Conservation (phyloP, 2,113 vertebrate genomes). For the Empidonax alnorum region DNA sequence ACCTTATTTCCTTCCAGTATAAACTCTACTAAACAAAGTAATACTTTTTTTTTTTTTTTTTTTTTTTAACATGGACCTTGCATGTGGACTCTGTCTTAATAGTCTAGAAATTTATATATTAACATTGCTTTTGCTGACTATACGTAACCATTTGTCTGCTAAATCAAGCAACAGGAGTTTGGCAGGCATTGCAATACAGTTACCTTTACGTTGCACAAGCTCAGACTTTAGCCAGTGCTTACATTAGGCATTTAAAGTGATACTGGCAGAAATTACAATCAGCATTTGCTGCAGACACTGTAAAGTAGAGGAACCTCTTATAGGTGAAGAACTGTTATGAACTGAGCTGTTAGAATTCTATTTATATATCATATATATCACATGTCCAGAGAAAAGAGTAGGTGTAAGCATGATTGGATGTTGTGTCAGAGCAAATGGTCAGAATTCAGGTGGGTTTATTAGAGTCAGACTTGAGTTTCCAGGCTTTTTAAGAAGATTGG, state of each 20-base stretch:
- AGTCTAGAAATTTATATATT: background rate
- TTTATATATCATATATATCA: too few relatives aligned
- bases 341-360: background rate
- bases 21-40: background rate
- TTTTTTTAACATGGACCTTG: background rate
- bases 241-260: background rate
- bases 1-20: background rate
- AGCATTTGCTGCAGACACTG: background rate
- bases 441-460: background rate
- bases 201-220: background rate
- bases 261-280: background rate
- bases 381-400: background rate
- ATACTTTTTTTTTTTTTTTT: background rate
- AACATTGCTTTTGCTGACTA: background rate
- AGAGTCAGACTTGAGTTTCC: background rate
- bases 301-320: background rate
- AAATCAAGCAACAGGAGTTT: background rate
- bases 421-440: background rate
- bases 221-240: background rate
- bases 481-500: background rate
- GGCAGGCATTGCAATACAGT: background rate
- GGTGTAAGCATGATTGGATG: background rate
- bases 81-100: background rate
- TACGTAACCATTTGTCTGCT: background rate
- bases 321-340: background rate